Evolutionary conservation across 2,888 invertebrate species (phyloP).

Genomic region (Brachyptera putata): DNA sequence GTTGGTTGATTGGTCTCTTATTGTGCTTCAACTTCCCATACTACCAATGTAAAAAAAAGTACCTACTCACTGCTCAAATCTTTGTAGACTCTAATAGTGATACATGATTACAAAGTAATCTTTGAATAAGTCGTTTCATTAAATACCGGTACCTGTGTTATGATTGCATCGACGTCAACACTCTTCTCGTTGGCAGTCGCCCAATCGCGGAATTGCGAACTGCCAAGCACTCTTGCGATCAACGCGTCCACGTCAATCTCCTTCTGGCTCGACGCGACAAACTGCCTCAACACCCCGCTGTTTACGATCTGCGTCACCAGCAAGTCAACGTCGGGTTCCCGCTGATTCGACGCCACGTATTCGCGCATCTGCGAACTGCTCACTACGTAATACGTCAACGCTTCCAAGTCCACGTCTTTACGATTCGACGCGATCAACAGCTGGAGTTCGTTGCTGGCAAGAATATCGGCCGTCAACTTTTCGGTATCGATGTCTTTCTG

Average conservation of each 20-base stretch:
- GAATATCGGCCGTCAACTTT: neutral
- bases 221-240: neutral
- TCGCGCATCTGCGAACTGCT: neutral
- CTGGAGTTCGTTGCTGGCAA: neutral
- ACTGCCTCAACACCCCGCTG: neutral
- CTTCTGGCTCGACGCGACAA: neutral
- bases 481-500: neutral
- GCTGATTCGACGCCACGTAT: neutral
- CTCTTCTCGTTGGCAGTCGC: neutral
- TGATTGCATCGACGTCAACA: neutral
- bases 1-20: no score
- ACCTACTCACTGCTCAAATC: no score
- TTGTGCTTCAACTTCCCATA: no score
- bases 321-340: neutral
- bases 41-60: no score
- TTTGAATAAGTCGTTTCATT: no score
- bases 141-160: no score
- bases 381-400: neutral
- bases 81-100: no score
- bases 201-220: neutral
- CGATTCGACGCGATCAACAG: no score
- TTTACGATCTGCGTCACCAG: neutral
- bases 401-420: neutral
- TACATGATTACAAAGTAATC: no score
- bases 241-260: neutral